Evolutionary conservation across 2,888 invertebrate genomes (phyloP).

Genomic region (Acanthosepion lycidas): DNA sequence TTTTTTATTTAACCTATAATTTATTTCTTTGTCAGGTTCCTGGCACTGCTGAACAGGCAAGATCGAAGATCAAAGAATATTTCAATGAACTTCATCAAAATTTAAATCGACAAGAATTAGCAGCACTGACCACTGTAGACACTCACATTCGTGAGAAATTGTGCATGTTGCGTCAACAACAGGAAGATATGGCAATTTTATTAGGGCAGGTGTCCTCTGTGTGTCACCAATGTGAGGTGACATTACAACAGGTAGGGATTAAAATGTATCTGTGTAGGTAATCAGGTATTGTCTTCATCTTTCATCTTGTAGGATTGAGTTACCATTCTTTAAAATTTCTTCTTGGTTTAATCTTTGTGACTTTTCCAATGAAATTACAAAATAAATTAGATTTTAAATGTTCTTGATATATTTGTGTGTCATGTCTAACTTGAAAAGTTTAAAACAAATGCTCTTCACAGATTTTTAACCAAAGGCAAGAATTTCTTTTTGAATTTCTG

Average conservation of each 20-base stretch:
- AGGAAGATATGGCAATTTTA: conserved; percentile 77
- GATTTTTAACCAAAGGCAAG: no score
- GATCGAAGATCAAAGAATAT: conserved; percentile 76
- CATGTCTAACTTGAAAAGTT: no score
- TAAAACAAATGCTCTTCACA: no score
- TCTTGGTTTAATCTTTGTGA: background rate
- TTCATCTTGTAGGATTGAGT: no score
- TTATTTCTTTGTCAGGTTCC: conserved; percentile 56
- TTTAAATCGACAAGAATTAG: conserved; percentile 77
- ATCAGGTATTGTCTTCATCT: no score
- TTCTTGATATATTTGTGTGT: no score
- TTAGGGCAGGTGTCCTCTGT: conserved; percentile 77
- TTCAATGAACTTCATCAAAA: conserved; percentile 77
- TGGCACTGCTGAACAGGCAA: conserved; percentile 76
- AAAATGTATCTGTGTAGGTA: background rate
- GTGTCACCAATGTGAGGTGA: conserved; percentile 78
- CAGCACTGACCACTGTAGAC: conserved; percentile 78
- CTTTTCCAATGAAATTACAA: background rate
- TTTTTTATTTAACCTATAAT: background rate
- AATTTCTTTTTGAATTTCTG: no score
- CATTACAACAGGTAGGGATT: conserved; percentile 74
- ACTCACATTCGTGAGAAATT: conserved; percentile 78
- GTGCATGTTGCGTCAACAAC: conserved; percentile 77
- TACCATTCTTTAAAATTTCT: no score
- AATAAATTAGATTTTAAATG: background rate